phyloP scores from a whole-genome alignment of 2,797 vertebrate species.

The Rhynchotus rufescens region DNA sequence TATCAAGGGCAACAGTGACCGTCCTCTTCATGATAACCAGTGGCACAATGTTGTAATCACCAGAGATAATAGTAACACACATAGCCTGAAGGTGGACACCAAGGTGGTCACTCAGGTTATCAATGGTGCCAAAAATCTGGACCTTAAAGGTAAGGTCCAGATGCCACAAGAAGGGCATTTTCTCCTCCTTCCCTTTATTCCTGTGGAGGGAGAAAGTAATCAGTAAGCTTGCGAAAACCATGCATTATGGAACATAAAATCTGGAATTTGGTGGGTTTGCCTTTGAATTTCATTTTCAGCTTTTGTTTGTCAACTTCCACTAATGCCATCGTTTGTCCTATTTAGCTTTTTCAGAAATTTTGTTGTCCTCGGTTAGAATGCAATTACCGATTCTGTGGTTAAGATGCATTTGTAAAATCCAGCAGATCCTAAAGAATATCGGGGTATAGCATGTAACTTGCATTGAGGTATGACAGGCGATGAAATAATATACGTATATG shows the following conservation, averaged over 20 bases:
- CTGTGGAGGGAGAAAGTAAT: not conserved
- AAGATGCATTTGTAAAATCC: not conserved
- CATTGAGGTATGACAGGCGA: not conserved
- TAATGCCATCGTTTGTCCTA: not conserved
- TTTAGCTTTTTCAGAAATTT: not conserved
- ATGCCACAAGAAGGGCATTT: not conserved
- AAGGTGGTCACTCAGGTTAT: slow-evolving; percentile 93
- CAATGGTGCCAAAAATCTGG: slow-evolving; percentile 98
- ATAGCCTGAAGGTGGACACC: slow-evolving; percentile 95
- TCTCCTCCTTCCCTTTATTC: not conserved
- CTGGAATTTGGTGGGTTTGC: not conserved
- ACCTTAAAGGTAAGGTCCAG: slow-evolving; percentile 96
- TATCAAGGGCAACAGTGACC: slow-evolving; percentile 96
- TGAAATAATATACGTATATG: not conserved
- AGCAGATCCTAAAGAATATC: not conserved
- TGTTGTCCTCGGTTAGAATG: not conserved
- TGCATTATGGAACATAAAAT: not conserved
- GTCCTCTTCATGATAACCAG: slow-evolving; percentile 96
- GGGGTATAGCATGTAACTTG: not conserved
- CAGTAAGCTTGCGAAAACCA: not conserved
- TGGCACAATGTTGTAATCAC: slow-evolving; percentile 99
- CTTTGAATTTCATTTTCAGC: not conserved
- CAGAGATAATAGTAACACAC: slow-evolving; percentile 96
- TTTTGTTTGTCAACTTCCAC: not conserved
- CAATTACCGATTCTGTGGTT: not conserved